Percentiles rank a stretch among this genome's conserved stretches.
These are phyloP conservation scores for Euwallacea similis DNA, from an alignment of 1,140 invertebrate species.

Conservation along the genomic window DNA sequence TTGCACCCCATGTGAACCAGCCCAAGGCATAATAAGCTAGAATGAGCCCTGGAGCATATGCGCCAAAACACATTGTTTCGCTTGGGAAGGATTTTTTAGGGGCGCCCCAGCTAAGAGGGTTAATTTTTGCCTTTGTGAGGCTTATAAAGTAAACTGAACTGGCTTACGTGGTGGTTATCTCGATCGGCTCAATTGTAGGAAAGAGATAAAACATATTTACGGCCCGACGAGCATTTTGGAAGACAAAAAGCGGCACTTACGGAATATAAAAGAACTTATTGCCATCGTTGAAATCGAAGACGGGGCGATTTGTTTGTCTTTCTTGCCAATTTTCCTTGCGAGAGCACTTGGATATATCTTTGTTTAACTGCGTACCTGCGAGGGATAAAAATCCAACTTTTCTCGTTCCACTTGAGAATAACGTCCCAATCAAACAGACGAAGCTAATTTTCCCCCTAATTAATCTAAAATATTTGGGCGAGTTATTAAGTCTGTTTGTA, in stretches of 20 bases:
- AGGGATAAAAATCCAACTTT: too few species aligned
- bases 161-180: too few species aligned
- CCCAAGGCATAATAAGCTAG: too few species aligned
- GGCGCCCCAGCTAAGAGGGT: too few species aligned
- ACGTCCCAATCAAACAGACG: not conserved
- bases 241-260: conserved; percentile 27
- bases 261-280: conserved; percentile 20
- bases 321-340: conserved; percentile 13
- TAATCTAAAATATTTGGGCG: conserved; percentile 19
- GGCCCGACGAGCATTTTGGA: conserved; percentile 15
- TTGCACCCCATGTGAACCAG: too few species aligned
- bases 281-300: conserved; percentile 18
- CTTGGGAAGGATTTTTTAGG: too few species aligned
- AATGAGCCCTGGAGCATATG: too few species aligned
- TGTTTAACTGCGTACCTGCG: too few species aligned
- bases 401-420: not conserved
- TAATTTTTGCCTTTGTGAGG: too few species aligned
- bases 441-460: conserved; percentile 11
- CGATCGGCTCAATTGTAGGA: not conserved
- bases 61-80: too few species aligned
- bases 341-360: too few species aligned
- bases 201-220: conserved; percentile 11
- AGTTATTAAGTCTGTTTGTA: conserved; percentile 17
- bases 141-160: too few species aligned
- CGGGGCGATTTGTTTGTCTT: conserved; percentile 28